These are phyloP conservation scores for Enteromius thamalakanensis DNA, from an alignment of 2,797 vertebrate genomes.

Conservation along the genomic window DNA sequence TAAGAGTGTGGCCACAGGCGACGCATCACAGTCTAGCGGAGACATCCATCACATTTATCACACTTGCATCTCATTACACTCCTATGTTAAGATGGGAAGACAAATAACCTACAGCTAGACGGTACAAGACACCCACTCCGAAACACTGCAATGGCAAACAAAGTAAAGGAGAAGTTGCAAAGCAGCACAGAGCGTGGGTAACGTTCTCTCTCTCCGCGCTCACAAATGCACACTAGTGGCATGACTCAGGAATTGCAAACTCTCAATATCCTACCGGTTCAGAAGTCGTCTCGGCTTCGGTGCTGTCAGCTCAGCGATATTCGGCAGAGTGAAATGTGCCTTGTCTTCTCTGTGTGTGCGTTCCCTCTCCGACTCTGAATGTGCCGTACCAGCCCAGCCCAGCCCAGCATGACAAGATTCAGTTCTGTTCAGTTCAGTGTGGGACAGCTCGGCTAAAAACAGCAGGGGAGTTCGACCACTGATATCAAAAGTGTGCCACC, in stretches of 20 bases:
- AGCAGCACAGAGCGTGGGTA: background rate
- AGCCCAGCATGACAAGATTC: conserved; percentile 37
- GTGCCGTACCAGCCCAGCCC: conserved; percentile 31
- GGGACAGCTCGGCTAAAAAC: conserved; percentile 26
- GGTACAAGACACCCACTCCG: conserved; percentile 8
- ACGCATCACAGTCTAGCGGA: conserved; percentile 32
- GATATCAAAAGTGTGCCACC: conserved; percentile 10
- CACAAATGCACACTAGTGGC: conserved; percentile 43
- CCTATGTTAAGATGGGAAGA: conserved; percentile 34
- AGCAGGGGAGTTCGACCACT: background rate
- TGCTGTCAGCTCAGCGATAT: conserved; percentile 12
- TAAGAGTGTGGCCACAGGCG: conserved; percentile 46
- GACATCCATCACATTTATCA: conserved; percentile 40
- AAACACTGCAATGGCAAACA: conserved; percentile 4
- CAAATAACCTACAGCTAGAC: conserved; percentile 36
- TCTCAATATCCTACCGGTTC: conserved; percentile 40
- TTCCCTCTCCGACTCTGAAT: conserved; percentile 19
- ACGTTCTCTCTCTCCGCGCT: background rate
- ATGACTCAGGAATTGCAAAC: conserved; percentile 24
- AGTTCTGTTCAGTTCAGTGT: conserved; percentile 28
- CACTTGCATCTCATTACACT: conserved; percentile 42
- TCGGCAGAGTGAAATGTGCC: conserved; percentile 20
- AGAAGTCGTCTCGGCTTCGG: conserved; percentile 8
- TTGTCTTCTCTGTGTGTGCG: background rate
- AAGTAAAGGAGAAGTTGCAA: conserved; percentile 29